These are phyloP conservation scores for Eueides isabella DNA, from an alignment of 1,140 invertebrate species.

Conservation along the genomic window DNA sequence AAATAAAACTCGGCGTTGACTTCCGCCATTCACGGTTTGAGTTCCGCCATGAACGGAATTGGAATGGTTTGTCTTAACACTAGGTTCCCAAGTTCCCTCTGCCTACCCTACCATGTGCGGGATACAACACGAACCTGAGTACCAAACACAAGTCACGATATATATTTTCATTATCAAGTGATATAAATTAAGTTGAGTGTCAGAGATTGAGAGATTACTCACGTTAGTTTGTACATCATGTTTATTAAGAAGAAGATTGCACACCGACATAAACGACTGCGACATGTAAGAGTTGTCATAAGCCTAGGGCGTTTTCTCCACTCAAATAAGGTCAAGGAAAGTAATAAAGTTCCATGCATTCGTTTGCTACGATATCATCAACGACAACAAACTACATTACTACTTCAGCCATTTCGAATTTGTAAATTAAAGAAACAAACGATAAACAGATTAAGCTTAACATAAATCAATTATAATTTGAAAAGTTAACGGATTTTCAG, in stretches of 20 bases:
- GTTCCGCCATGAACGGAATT: no score
- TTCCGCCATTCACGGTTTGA: no score
- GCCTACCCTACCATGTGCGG: no score
- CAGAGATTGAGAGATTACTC: conserved; percentile 4
- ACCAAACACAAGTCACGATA: neutral
- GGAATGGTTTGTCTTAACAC: no score
- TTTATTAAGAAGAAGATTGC: conserved; percentile 16
- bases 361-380: conserved; percentile 53
- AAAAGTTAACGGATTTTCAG: conserved; percentile 25
- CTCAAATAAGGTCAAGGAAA: conserved; percentile 52
- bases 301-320: conserved; percentile 19
- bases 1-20: no score
- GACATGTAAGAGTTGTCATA: conserved; percentile 22
- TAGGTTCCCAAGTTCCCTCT: no score
- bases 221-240: conserved; percentile 1
- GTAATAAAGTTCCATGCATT: conserved; percentile 56
- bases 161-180: neutral
- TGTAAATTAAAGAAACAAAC: conserved; percentile 26
- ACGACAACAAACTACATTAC: conserved; percentile 50
- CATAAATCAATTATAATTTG: conserved; percentile 36
- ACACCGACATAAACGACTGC: conserved; percentile 21
- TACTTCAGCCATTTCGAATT: conserved; percentile 37
- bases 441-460: conserved; percentile 21
- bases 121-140: neutral
- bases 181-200: neutral